phyloP scores from a whole-genome alignment of 2,888 invertebrate genomes.

The Antheraea assamensis region DNA sequence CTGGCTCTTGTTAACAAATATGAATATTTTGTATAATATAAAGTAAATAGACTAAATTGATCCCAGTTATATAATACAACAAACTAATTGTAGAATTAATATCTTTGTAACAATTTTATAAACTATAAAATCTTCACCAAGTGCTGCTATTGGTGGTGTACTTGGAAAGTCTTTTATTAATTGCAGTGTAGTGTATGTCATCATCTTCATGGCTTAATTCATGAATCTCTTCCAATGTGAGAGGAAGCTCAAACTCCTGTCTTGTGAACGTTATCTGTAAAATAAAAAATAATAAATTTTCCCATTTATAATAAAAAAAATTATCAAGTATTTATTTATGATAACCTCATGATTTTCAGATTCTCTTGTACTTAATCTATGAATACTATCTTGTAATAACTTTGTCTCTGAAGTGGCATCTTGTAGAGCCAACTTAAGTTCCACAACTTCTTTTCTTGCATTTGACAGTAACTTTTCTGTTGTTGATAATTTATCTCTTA shows the following conservation, averaged over 20 bases:
- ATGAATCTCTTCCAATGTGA: conserved; percentile 68
- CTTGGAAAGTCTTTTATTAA: conserved; percentile 56
- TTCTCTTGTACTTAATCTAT: conserved; percentile 55
- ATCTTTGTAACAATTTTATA: conserved; percentile 36
- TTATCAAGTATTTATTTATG: background rate
- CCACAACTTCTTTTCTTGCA: conserved; percentile 86
- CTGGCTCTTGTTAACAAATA: background rate
- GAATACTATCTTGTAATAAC: conserved; percentile 79
- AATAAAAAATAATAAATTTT: conserved; percentile 12
- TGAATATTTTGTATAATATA: background rate
- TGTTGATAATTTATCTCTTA: conserved; percentile 80
- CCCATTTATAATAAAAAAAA: background rate
- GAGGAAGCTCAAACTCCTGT: conserved; percentile 62
- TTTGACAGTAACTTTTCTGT: conserved; percentile 85
- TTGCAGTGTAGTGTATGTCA: conserved; percentile 54
- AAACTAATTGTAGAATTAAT: conserved; percentile 9
- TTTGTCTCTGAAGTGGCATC: conserved; percentile 85
- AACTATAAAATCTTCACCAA: conserved; percentile 18
- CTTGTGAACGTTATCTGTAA: conserved; percentile 59
- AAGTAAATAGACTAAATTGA: background rate
- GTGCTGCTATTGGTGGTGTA: conserved; percentile 68
- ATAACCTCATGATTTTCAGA: conserved; percentile 61
- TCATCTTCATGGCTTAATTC: conserved; percentile 73
- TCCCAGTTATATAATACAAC: background rate
- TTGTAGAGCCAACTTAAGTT: conserved; percentile 83